phyloP scores from a whole-genome alignment of 2,888 invertebrate species.

The Ennomos quercinarius region DNA sequence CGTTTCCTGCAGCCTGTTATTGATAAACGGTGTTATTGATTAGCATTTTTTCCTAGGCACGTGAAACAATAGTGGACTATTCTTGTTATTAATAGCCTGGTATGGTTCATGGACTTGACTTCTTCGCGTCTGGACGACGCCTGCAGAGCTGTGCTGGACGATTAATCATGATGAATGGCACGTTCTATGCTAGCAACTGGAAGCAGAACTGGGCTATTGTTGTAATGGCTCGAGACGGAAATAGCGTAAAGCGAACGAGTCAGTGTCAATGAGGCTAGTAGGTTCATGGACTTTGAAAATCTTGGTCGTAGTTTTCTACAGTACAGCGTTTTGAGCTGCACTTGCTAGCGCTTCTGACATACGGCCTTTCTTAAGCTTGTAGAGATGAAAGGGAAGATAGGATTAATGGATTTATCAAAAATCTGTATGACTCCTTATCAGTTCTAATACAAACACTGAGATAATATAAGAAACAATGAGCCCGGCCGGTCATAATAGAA shows the following conservation, averaged over 20 bases:
- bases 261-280: not conserved
- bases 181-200: not conserved
- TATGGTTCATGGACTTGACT: slow-evolving; percentile 3
- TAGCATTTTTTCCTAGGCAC: not conserved
- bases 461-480: too few species aligned
- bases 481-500: too few species aligned
- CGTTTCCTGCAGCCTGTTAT: not conserved
- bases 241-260: not conserved
- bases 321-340: too few species aligned
- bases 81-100: not conserved
- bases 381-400: too few species aligned
- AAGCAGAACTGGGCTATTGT: not conserved
- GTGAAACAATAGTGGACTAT: too few species aligned
- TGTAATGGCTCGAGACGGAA: not conserved
- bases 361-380: too few species aligned
- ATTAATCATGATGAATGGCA: not conserved
- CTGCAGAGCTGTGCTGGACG: not conserved
- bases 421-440: too few species aligned
- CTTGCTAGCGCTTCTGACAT: too few species aligned
- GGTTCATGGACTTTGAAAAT: too few species aligned
- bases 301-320: too few species aligned
- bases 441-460: too few species aligned
- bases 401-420: too few species aligned
- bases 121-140: not conserved
- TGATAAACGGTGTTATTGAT: not conserved